A percentile compares a stretch with the other conserved stretches of the same genome.
Evolutionary conservation across 92 coral and sea anemone species (phyloP).

Genomic region (Zoanthus solanderi): DNA sequence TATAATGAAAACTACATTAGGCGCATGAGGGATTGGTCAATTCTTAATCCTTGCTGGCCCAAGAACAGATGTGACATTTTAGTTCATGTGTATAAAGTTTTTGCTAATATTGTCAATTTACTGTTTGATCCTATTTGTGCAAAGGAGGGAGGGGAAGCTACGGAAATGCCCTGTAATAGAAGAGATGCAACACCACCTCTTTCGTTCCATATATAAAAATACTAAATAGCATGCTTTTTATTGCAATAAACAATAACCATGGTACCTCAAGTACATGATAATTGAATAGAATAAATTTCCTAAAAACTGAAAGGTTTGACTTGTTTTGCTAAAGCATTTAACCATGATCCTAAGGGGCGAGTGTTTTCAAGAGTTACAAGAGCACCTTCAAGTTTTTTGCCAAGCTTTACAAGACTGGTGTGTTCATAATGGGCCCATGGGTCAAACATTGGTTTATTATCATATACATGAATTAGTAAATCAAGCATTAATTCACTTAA

Average conservation of each 20-base stretch:
- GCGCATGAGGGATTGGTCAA: conserved; percentile 54
- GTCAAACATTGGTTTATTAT: conserved; percentile 47
- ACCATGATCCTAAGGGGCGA: neutral
- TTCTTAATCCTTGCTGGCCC: conserved; percentile 58
- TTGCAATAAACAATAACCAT: neutral
- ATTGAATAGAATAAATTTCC: neutral
- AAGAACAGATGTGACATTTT: conserved; percentile 49
- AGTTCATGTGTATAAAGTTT: conserved; percentile 36
- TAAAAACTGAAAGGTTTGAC: neutral
- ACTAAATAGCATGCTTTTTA: neutral
- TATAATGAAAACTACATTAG: conserved; percentile 54
- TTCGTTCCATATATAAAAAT: conserved; percentile 39
- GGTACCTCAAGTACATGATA: neutral
- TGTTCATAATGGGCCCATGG: conserved; percentile 58
- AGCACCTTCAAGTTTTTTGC: conserved; percentile 4
- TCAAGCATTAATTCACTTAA: conserved; percentile 50
- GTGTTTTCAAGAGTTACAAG: neutral
- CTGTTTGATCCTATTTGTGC: conserved; percentile 52
- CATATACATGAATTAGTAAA: conserved; percentile 44
- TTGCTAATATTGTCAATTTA: conserved; percentile 52
- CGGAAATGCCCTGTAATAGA: conserved; percentile 29
- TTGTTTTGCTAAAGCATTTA: neutral
- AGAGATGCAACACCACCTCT: conserved; percentile 60
- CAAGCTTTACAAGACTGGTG: conserved; percentile 51
- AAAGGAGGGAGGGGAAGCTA: conserved; percentile 48